phyloP scores from a whole-genome alignment of 2,113 vertebrate genomes.

The Pedetes capensis region DNA sequence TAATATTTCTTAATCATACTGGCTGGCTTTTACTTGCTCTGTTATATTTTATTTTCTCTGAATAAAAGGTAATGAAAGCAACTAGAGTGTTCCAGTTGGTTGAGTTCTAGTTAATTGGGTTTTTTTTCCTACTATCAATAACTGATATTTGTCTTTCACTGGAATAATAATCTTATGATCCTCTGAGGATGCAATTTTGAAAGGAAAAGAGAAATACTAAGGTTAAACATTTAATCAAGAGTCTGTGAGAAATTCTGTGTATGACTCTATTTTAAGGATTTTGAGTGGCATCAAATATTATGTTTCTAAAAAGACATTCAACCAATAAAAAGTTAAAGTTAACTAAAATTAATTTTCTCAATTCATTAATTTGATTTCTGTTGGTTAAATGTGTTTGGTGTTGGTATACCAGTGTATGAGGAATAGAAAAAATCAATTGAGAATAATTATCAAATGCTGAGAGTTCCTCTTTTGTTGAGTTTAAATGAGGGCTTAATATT shows the following conservation, averaged over 20 bases:
- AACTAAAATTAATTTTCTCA: constrained; percentile 40
- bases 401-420: constrained; percentile 50
- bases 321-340: constrained; percentile 30
- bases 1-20: constrained; percentile 3
- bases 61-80: neutral
- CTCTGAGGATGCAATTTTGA: neutral
- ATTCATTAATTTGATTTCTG: constrained; percentile 48
- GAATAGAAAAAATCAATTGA: constrained; percentile 36
- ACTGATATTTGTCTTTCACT: constrained; percentile 16
- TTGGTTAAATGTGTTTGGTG: constrained; percentile 34
- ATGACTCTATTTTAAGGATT: constrained; percentile 6
- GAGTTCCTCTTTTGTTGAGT: constrained; percentile 9
- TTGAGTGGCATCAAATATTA: neutral
- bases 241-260: neutral
- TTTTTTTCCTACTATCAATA: neutral
- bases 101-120: neutral
- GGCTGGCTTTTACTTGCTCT: neutral
- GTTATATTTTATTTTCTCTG: constrained; percentile 22
- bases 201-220: constrained; percentile 32
- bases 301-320: constrained; percentile 39
- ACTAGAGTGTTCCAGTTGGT: neutral
- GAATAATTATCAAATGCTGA: constrained; percentile 33
- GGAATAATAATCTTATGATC: neutral
- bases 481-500: constrained; percentile 48
- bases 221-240: neutral